Percentiles rank a stretch among this genome's conserved stretches.
Evolutionary conservation across 2,113 vertebrate genomes (phyloP).

Genomic region (Ctenomys sociabilis): DNA sequence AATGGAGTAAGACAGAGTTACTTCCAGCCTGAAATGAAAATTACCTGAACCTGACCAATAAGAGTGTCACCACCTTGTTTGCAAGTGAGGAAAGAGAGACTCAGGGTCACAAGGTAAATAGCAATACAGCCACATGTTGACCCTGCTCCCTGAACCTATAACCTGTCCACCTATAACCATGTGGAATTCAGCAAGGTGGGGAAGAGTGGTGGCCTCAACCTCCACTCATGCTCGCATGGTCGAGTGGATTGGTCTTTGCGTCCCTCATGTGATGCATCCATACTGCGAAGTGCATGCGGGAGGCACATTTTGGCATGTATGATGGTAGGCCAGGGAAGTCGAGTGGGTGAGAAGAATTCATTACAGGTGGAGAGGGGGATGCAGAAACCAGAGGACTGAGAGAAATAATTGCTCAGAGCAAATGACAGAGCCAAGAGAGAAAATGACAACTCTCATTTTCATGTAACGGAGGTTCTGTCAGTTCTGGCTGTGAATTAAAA

Average conservation of each 20-base stretch:
- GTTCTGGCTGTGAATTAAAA: not conserved
- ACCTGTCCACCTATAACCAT: not conserved
- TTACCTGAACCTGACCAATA: not conserved
- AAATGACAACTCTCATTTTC: not conserved
- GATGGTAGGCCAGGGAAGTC: not conserved
- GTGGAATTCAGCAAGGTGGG: not conserved
- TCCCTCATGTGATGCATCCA: not conserved
- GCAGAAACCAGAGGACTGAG: not conserved
- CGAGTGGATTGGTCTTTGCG: no score
- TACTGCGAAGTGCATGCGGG: accelerated
- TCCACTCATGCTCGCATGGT: no score
- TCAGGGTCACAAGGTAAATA: no score
- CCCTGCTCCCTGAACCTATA: not conserved
- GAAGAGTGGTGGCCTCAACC: not conserved
- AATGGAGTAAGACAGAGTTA: not conserved
- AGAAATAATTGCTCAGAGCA: not conserved
- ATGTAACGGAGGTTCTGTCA: accelerated
- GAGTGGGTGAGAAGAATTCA: not conserved
- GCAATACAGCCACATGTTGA: not conserved
- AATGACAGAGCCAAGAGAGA: not conserved
- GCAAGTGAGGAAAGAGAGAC: not conserved
- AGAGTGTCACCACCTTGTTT: not conserved
- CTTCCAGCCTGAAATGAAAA: not conserved
- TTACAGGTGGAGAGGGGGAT: not conserved
- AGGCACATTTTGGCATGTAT: not conserved